Base-by-base conservation (phyloP, 2,888 invertebrate species). In the Cremastobaeus sp. region DNA sequence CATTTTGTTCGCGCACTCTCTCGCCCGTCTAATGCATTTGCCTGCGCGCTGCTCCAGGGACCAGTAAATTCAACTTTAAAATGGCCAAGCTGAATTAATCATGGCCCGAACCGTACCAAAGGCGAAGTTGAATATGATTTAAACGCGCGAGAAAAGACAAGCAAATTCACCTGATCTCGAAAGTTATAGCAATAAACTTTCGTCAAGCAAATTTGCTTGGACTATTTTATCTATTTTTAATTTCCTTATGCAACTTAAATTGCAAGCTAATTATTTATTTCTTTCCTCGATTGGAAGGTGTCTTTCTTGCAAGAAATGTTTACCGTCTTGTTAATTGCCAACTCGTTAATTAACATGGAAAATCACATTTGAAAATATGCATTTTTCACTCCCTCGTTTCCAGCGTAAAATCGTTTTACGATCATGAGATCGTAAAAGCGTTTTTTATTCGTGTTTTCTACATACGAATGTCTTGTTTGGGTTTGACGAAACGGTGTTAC, bases 391-490 rank as follows among this genome's bases (percentile, higher is more conserved):
- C n/a, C n/a, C n/a, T n/a, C n/a, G n/a, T n/a, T n/a, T n/a, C n/a
- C n/a, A n/a, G n/a, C n/a, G n/a, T n/a, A 32, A 32, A 32, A 32
- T 32, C 11, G 11, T 3, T 32, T 17, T 39, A 35, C 35, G 14
- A 12, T 25, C 25, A 25, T 32, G 11, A 32, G 5, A n/a, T n/a
- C 11, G 32, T 25, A 25, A 5, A 8, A 3, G 8, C 3, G 3
- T 25, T 25, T 25, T 25, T 25, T 25, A 25, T 8, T 25, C 25
- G 25, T 8, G 25, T 25, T 25, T 25, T 25, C 8, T 9, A 30
- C 32, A 60, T 48, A 37, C 20, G 17, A 54, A 47, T 54, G 32
- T 52, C 39, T 55, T 39, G 60, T 54, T 60, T 69, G 15, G 52
- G 30, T 60, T 54, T 69, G 39, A 39, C 39, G 39, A 20, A 54